Evolutionary conservation across 2,888 invertebrate species (phyloP).

Genomic region (Agelastica alni): DNA sequence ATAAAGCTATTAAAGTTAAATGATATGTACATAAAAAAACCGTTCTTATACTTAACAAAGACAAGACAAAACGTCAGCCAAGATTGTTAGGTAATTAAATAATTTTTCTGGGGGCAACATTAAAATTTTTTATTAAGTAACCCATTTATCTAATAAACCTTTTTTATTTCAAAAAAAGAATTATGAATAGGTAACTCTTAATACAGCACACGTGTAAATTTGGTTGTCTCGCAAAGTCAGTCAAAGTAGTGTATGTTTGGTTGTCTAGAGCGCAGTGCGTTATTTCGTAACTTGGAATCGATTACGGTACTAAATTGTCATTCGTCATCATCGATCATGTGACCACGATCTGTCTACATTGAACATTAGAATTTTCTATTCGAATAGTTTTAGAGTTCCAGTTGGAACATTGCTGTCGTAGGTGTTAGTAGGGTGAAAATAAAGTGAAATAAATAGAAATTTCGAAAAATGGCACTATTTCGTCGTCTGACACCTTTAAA

Average conservation of each 20-base stretch:
- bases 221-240: no score
- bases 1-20: no score
- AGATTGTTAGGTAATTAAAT: no score
- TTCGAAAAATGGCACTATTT: constrained; percentile 67
- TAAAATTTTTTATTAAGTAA: no score
- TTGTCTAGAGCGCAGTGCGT: background rate
- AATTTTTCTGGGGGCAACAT: no score
- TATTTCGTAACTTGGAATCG: background rate
- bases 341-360: background rate
- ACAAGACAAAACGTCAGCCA: no score
- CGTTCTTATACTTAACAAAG: no score
- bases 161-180: no score
- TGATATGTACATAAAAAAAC: no score
- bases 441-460: constrained; percentile 20
- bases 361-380: background rate
- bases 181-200: background rate
- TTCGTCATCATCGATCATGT: background rate
- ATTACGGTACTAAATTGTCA: background rate
- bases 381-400: constrained; percentile 11
- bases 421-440: constrained; percentile 17
- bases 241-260: no score
- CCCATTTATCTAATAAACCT: no score
- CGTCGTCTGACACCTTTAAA: constrained; percentile 65
- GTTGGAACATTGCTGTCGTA: constrained; percentile 20
- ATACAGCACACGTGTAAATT: background rate